Evolutionary conservation across 2,113 vertebrate species (phyloP).

Genomic region (Narcine bancroftii): DNA sequence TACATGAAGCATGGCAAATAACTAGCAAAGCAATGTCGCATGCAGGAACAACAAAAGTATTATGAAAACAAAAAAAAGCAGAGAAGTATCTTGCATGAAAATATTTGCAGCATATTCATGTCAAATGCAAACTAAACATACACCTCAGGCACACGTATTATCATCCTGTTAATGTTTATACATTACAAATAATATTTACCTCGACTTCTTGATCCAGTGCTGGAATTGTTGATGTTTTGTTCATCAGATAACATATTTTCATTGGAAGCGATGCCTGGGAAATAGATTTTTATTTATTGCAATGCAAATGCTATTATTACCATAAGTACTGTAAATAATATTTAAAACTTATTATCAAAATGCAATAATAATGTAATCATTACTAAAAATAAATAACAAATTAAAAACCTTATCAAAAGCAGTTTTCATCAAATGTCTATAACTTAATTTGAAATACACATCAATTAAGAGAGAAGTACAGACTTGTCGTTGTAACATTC

Average conservation of each 20-base stretch:
- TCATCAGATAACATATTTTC: conserved; percentile 75
- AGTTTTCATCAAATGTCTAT: background rate
- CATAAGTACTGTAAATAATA: background rate
- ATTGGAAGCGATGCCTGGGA: conserved; percentile 76
- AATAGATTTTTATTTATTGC: background rate
- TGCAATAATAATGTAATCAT: background rate
- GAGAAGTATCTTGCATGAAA: background rate
- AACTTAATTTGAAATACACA: background rate
- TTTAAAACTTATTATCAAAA: no score
- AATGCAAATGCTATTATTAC: background rate
- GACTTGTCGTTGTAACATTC: background rate
- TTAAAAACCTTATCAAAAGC: background rate
- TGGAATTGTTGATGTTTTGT: conserved; percentile 70
- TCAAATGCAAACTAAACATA: background rate
- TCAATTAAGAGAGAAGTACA: background rate
- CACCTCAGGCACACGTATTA: background rate
- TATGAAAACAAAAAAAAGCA: background rate
- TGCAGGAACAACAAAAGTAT: background rate
- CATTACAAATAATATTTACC: conserved; percentile 58
- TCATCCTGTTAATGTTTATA: conserved; percentile 1
- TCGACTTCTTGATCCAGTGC: conserved; percentile 68
- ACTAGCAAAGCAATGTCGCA: conserved; percentile 19
- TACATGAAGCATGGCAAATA: background rate
- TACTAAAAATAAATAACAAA: background rate
- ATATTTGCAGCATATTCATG: background rate